These are phyloP conservation scores for Orthonychiurus folsomi DNA, from an alignment of 2,888 invertebrate genomes.

Conservation along the genomic window DNA sequence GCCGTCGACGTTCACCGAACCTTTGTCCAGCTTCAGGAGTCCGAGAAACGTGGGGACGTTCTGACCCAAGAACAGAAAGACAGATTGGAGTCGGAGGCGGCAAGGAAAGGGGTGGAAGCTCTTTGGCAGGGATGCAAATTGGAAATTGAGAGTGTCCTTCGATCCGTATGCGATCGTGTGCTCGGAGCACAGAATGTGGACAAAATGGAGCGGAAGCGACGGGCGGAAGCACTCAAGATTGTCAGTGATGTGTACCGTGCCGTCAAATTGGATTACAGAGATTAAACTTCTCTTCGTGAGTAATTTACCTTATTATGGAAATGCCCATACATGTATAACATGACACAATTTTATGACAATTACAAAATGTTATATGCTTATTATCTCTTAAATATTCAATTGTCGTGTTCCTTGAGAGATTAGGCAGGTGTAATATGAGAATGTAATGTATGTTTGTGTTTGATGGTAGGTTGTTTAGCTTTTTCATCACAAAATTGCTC, in stretches of 20 bases:
- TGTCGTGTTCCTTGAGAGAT: too few species aligned
- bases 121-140: slow-evolving; percentile 40
- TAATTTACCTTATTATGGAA: too few species aligned
- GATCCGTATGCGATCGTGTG: slow-evolving; percentile 37
- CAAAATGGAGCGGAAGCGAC: slow-evolving; percentile 24
- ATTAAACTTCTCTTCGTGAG: not conserved
- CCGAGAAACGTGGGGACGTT: slow-evolving; percentile 35
- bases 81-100: slow-evolving; percentile 36
- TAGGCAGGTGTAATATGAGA: too few species aligned
- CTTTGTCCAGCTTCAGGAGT: slow-evolving; percentile 39
- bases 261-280: slow-evolving; percentile 20
- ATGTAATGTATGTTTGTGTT: too few species aligned
- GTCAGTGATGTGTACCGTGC: slow-evolving; percentile 39
- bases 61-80: slow-evolving; percentile 33
- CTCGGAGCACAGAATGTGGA: slow-evolving; percentile 26
- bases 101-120: slow-evolving; percentile 38
- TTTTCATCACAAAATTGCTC: too few species aligned
- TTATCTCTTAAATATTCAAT: too few species aligned
- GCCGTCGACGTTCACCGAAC: slow-evolving; percentile 39
- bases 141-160: slow-evolving; percentile 39
- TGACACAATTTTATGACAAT: too few species aligned
- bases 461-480: too few species aligned
- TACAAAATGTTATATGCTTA: too few species aligned
- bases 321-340: too few species aligned
- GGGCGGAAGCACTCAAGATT: slow-evolving; percentile 39